These are phyloP conservation scores for Tor tambroides DNA, from an alignment of 2,113 vertebrate genomes.

Conservation along the genomic window DNA sequence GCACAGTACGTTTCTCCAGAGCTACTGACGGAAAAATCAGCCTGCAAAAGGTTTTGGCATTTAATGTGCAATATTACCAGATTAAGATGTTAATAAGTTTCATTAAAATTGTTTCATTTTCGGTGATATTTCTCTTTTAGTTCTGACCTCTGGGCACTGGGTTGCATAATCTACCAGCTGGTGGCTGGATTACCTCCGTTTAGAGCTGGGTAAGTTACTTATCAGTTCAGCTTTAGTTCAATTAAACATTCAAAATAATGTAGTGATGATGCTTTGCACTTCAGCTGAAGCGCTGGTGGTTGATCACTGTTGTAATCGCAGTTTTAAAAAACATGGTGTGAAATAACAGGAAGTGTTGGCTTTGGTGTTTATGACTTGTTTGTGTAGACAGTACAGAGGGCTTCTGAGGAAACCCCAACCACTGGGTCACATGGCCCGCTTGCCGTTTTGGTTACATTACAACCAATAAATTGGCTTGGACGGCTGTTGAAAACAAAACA, in stretches of 20 bases:
- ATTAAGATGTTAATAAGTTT: not conserved
- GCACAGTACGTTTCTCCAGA: constrained; percentile 79
- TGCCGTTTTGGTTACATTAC: constrained; percentile 48
- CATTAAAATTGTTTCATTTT: not conserved
- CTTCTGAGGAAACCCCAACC: constrained; percentile 50
- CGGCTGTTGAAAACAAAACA: constrained; percentile 28
- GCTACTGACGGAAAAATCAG: constrained; percentile 95
- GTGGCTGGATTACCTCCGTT: constrained; percentile 87
- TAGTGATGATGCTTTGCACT: not conserved
- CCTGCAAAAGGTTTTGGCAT: constrained; percentile 64
- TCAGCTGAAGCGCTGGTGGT: not conserved
- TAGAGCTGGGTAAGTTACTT: constrained; percentile 82
- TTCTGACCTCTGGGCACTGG: constrained; percentile 91
- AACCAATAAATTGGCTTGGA: constrained; percentile 44
- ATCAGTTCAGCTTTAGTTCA: not conserved
- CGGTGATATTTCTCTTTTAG: constrained; percentile 64
- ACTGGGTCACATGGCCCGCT: constrained; percentile 48
- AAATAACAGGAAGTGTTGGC: constrained; percentile 64
- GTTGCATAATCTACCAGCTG: constrained; percentile 88
- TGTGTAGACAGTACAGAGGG: constrained; percentile 50
- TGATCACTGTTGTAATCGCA: constrained; percentile 31
- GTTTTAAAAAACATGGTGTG: constrained; percentile 53
- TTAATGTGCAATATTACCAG: not conserved
- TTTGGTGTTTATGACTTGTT: constrained; percentile 62
- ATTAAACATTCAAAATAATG: not conserved